A percentile compares a stretch with the other conserved stretches of the same genome.
These are phyloP conservation scores for Abramis brama DNA, from an alignment of 2,113 vertebrate species.

Conservation along the genomic window DNA sequence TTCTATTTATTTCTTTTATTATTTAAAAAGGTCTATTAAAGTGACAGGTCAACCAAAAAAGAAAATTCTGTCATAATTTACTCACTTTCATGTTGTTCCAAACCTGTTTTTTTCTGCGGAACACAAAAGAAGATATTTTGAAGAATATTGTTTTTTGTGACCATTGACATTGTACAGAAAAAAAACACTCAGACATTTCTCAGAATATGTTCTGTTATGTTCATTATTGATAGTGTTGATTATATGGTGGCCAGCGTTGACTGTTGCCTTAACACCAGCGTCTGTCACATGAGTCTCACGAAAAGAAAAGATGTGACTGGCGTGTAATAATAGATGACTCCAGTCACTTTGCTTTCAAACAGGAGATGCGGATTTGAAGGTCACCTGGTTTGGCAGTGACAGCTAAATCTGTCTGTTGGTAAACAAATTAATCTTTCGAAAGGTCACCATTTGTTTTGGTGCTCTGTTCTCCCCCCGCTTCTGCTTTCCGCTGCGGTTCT, in stretches of 20 bases:
- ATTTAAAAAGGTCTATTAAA: neutral
- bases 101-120: neutral
- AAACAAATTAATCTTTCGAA: slow-evolving; percentile 97
- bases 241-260: slow-evolving; percentile 71
- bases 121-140: neutral
- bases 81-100: neutral
- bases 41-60: neutral
- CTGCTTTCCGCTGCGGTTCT: slow-evolving; percentile 59
- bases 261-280: slow-evolving; percentile 71
- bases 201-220: neutral
- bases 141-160: neutral
- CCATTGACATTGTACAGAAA: neutral
- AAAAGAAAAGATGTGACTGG: slow-evolving; percentile 81
- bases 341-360: slow-evolving; percentile 81
- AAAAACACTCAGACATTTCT: neutral
- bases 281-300: slow-evolving; percentile 78
- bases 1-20: neutral
- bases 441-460: slow-evolving; percentile 95
- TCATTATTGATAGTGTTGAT: slow-evolving; percentile 69
- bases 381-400: slow-evolving; percentile 87
- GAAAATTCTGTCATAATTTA: neutral
- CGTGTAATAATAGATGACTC: slow-evolving; percentile 85
- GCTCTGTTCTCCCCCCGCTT: neutral
- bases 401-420: slow-evolving; percentile 83
- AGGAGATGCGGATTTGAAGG: slow-evolving; percentile 84